A percentile compares a stretch with the other conserved stretches of the same genome.
Conservation (phyloP, 2,113 vertebrate species). For the Microtus montanus region DNA sequence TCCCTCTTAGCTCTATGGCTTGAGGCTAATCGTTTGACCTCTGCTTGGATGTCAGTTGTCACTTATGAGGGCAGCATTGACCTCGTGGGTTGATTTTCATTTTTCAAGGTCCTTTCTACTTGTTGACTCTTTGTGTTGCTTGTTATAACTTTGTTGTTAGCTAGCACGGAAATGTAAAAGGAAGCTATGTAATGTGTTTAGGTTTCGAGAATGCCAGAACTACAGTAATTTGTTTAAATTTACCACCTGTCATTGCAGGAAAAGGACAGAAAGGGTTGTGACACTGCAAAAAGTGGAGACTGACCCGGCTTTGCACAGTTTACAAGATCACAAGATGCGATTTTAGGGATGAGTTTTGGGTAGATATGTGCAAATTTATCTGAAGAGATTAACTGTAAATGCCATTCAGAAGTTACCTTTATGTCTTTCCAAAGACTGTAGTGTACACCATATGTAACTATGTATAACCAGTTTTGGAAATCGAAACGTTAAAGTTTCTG, state of each 20-base stretch:
- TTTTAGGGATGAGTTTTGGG: not conserved
- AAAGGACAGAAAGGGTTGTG: not conserved
- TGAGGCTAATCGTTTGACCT: not conserved
- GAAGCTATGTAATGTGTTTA: not conserved
- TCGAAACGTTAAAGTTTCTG: not conserved
- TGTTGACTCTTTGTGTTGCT: not conserved
- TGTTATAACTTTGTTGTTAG: not conserved
- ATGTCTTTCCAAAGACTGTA: not conserved
- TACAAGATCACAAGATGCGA: not conserved
- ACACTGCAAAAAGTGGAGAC: not conserved
- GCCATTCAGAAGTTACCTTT: not conserved
- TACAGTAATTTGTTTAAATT: not conserved
- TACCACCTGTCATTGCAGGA: not conserved
- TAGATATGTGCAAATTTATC: constrained; percentile 6
- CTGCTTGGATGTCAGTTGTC: not conserved
- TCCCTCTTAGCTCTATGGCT: not conserved
- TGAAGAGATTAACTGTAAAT: not conserved
- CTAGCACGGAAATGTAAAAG: not conserved
- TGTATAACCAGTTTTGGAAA: not conserved
- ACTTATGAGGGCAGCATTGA: not conserved
- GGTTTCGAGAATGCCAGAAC: not conserved
- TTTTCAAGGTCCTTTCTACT: not conserved
- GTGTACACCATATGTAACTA: not conserved
- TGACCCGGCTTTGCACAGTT: not conserved
- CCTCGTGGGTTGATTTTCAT: not conserved